Evolutionary conservation across 2,797 vertebrate genomes (phyloP), one percentile per base, ranked within the genome.

Genomic region (Sphenopsis melanotis): DNA sequence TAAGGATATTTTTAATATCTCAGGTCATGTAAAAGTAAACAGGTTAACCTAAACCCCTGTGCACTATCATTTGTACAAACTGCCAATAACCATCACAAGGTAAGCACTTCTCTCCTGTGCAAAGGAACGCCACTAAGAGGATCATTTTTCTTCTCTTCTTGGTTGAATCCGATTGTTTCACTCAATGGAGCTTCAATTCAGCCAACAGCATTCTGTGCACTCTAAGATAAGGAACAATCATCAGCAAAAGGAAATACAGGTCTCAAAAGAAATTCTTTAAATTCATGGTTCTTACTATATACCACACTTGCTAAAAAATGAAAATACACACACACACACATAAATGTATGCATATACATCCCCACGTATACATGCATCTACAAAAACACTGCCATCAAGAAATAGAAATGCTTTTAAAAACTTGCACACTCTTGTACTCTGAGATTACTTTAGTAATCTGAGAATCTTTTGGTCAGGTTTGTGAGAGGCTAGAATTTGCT

Each of bases 91-190:
- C 80, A 83, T 90, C 83, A 92, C 42, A 93, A 97, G 71, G 49
- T 76, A 95, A 95, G 55, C 34, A 42, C 71, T 92, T 92, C 82
- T 81, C 52, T 85, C n/a, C 21, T 60, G n/a, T 68, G 77, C 60
- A 65, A 61, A 80, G 83, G 37, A 96, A 94, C 12, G 30, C 37
- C 30, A 70, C 77, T 82, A 94, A 92, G 68, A 92, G 66, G 66
- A 92, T 94, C 18, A 69, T 85, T 94, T 97, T 95, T 97, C 87
- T 95, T 93, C 68, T 85, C 52, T 86, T 93, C 66, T 83, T 92
- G 61, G n/a, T 90, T 89, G 81, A 83, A 95, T 95, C 72, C 36
- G 49, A 53, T 90, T 96, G 87, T 92, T 96, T 97, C 72, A 95
- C 83, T 97, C 74, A 94, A 39, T 70, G 66, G 19, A 90, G 76